Percentiles rank a stretch among this genome's conserved stretches.
These are phyloP conservation scores for Nothobranchius furzeri DNA, from an alignment of 2,113 vertebrate genomes.

Conservation along the genomic window DNA sequence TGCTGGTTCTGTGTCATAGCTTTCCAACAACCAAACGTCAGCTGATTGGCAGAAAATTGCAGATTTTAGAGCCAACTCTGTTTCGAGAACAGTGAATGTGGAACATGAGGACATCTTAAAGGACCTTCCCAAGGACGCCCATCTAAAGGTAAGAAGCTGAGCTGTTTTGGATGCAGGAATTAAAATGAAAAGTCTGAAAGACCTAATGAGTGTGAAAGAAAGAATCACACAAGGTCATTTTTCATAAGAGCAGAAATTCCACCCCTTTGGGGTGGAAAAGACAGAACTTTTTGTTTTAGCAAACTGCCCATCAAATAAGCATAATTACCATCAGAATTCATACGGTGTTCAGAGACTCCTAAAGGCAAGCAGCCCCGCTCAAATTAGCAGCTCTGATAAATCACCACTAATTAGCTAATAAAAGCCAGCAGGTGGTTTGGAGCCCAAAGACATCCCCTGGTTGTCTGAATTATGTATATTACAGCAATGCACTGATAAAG, in stretches of 20 bases:
- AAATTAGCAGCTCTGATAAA: slow-evolving; percentile 96
- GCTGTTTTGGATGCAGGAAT: slow-evolving; percentile 53
- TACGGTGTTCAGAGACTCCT: slow-evolving; percentile 85
- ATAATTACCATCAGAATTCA: slow-evolving; percentile 93
- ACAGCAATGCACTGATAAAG: slow-evolving; percentile 81
- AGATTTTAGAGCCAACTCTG: slow-evolving; percentile 13
- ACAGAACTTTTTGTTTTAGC: slow-evolving; percentile 85
- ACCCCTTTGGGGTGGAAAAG: slow-evolving; percentile 78
- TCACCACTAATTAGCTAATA: slow-evolving; percentile 99
- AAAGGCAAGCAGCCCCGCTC: slow-evolving; percentile 88
- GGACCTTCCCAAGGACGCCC: slow-evolving; percentile 60
- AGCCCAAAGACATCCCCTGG: slow-evolving; percentile 90
- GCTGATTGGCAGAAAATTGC: neutral
- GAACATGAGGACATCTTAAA: slow-evolving; percentile 55
- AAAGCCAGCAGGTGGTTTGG: slow-evolving; percentile 95
- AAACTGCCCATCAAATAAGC: slow-evolving; percentile 88
- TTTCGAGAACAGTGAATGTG: slow-evolving; percentile 44
- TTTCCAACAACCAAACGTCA: neutral
- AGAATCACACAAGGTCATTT: slow-evolving; percentile 73
- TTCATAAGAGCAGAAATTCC: slow-evolving; percentile 72
- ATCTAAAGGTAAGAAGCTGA: slow-evolving; percentile 56
- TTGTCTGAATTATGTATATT: slow-evolving; percentile 97
- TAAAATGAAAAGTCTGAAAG: slow-evolving; percentile 63
- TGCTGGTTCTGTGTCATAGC: neutral
- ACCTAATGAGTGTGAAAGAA: slow-evolving; percentile 63